Evolutionary conservation across 2,888 invertebrate species (phyloP), one percentile per base, ranked within the genome.

Genomic region (Psococerastis gibbosa): DNA sequence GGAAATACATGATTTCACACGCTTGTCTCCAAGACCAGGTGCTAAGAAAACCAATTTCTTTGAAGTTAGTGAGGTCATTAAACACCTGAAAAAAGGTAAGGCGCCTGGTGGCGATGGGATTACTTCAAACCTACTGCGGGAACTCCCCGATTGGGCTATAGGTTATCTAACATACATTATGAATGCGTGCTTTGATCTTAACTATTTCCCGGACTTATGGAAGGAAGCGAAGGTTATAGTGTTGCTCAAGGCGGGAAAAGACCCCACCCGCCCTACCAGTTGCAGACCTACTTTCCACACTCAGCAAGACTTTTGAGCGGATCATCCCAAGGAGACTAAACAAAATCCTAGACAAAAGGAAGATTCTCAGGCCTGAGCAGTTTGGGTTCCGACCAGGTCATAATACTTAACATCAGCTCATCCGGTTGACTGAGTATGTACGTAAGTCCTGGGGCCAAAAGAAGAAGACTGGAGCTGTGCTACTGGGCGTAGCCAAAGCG

Each of bases 401-500:
- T n/a, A n/a, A n/a, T n/a, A n/a, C n/a, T n/a, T n/a, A n/a, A n/a
- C n/a, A n/a, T n/a, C n/a, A n/a, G n/a, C n/a, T n/a, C n/a, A n/a
- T n/a, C n/a, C n/a, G n/a, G n/a, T n/a, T n/a, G n/a, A 47, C 49
- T 4, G 48, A 54, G 38, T 15, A 49, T 16, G 49, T 53, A 9
- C 44, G 48, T 2, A 35, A 49, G 3, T 53, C 51, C 17, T 51
- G 55, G 11, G 50, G 53, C 31, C 43, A 45, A 3, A 49, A 49
- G 20, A 43, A 53, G 38, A 46, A 47, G 3, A 55, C 54, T 3
- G 54, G 50, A 6, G 49, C 54, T 16, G 46, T 55, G 1, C 46
- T 56, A 5, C 45, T 60, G 1, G 57, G 59, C 41, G 46, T 57
- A 2, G 51, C 52, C 32, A 54, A 54, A 44, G 57, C 56, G 0